Evolutionary conservation across 2,797 vertebrate genomes (phyloP).

Genomic region (Trachops cirrhosus): DNA sequence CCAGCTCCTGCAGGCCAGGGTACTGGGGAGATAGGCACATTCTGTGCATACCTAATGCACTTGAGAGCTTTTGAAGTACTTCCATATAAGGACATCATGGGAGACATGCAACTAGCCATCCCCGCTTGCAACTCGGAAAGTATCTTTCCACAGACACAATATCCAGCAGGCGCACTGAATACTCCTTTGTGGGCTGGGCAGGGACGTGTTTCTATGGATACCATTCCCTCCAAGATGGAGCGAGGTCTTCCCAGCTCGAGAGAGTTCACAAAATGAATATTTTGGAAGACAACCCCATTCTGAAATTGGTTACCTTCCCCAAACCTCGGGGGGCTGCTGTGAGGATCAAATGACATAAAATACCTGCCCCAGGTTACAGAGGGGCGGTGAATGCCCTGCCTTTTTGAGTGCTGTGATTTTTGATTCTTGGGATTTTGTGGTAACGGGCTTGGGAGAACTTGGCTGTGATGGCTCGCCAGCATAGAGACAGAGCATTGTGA

Average conservation of each 20-base stretch:
- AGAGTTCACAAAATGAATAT: background rate
- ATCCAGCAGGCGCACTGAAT: background rate
- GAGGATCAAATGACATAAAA: background rate
- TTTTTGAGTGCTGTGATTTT: background rate
- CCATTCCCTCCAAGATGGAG: background rate
- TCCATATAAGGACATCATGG: background rate
- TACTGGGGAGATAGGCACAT: background rate
- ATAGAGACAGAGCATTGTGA: fast-evolving
- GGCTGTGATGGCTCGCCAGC: fast-evolving
- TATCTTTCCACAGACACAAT: background rate
- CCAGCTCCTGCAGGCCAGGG: background rate
- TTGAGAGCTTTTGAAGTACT: background rate
- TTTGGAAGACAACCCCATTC: background rate
- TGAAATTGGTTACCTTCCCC: background rate
- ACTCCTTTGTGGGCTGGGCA: background rate
- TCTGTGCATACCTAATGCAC: background rate
- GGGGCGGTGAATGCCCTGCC: background rate
- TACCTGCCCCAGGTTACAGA: background rate
- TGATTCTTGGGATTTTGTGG: background rate
- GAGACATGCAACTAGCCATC: background rate
- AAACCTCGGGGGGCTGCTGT: fast-evolving
- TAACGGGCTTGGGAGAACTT: background rate
- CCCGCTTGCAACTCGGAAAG: background rate
- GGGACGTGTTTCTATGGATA: background rate
- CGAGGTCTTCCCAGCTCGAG: background rate